A percentile compares a stretch with the other conserved stretches of the same genome.
Evolutionary conservation across 2,797 vertebrate genomes (phyloP).

Genomic region (Luscinia megarhynchos): DNA sequence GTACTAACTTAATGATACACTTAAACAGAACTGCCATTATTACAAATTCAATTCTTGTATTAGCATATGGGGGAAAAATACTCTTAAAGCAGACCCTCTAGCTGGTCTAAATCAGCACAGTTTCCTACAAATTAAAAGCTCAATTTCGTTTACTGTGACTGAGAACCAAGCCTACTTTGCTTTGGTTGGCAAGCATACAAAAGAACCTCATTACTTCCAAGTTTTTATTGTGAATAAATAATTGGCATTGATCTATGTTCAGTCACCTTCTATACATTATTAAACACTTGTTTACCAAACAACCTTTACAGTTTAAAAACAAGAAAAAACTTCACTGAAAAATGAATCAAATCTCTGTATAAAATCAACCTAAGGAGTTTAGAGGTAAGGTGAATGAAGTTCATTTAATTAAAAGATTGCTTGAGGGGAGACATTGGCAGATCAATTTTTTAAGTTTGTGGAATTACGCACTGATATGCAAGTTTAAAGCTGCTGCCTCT

Average conservation of each 20-base stretch:
- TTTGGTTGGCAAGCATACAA: constrained; percentile 11
- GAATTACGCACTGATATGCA: constrained; percentile 68
- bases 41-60: neutral
- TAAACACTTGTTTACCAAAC: constrained; percentile 64
- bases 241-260: constrained; percentile 50
- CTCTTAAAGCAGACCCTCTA: neutral
- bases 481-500: constrained; percentile 59
- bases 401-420: constrained; percentile 76
- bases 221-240: constrained; percentile 72
- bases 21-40: neutral
- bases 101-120: neutral
- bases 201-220: constrained; percentile 11
- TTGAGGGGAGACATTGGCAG: constrained; percentile 63
- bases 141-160: neutral
- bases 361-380: constrained; percentile 66
- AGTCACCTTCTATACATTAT: constrained; percentile 65
- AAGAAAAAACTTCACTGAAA: constrained; percentile 26
- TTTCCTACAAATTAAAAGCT: neutral
- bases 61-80: neutral
- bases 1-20: neutral
- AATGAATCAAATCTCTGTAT: constrained; percentile 25
- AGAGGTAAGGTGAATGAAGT: constrained; percentile 65
- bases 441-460: constrained; percentile 73
- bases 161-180: neutral
- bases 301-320: constrained; percentile 33